A percentile compares a stretch with the other conserved stretches of the same genome.
These are phyloP conservation scores for Drosophila vallismaia DNA, from an alignment of 2,888 invertebrate genomes.

Conservation along the genomic window DNA sequence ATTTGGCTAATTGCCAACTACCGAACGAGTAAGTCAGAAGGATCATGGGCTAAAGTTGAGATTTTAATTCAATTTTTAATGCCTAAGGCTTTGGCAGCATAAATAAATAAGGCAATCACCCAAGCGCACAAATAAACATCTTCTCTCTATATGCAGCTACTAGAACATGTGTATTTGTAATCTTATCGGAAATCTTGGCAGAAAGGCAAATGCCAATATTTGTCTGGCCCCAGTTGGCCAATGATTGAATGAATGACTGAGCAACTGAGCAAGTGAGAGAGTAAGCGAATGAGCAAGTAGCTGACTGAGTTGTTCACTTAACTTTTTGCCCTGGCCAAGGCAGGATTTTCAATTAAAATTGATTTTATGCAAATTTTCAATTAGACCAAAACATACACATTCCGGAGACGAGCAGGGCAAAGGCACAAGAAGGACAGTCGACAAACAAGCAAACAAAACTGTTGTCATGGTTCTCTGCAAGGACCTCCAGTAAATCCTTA, in stretches of 20 bases:
- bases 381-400: conserved; percentile 67
- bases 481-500: conserved; percentile 16
- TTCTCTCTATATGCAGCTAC: background rate
- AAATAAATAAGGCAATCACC: conserved; percentile 44
- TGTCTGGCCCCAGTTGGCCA: conserved; percentile 50
- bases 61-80: conserved; percentile 74
- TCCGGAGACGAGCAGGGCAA: conserved; percentile 25
- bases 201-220: conserved; percentile 66
- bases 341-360: conserved; percentile 79
- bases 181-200: conserved; percentile 52
- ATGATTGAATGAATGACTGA: conserved; percentile 33
- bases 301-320: conserved; percentile 68
- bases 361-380: conserved; percentile 80
- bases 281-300: conserved; percentile 19
- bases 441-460: conserved; percentile 50
- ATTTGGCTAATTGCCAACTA: conserved; percentile 66
- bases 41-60: conserved; percentile 38
- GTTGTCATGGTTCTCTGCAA: conserved; percentile 12
- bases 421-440: conserved; percentile 30
- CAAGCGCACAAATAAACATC: conserved; percentile 13
- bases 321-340: conserved; percentile 60
- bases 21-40: conserved; percentile 27
- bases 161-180: conserved; percentile 23
- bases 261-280: conserved; percentile 26
- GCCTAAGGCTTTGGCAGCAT: conserved; percentile 61